Evolutionary conservation across 1,140 invertebrate species (phyloP).

Genomic region (Teleopsis dalmanni): DNA sequence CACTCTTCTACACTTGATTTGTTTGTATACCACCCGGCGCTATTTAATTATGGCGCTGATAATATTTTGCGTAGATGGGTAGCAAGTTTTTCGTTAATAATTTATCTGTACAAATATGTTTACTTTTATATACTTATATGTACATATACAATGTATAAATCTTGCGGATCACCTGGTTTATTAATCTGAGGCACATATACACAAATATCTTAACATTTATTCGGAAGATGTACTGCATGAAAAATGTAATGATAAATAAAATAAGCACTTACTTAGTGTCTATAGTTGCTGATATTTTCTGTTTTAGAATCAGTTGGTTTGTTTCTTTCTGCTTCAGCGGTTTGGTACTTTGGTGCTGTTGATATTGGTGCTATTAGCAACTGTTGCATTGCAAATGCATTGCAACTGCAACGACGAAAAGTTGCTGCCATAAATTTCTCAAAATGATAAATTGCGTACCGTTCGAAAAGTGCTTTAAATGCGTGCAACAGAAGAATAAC

Average conservation of each 20-base stretch:
- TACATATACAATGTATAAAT: no score
- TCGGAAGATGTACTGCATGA: no score
- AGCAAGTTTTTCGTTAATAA: constrained; percentile 38
- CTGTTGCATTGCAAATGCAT: not conserved
- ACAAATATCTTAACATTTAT: no score
- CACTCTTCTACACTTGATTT: constrained; percentile 14
- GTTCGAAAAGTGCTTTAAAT: constrained; percentile 12
- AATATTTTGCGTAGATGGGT: constrained; percentile 41
- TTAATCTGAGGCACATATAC: no score
- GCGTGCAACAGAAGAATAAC: constrained; percentile 7
- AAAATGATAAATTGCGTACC: constrained; percentile 15
- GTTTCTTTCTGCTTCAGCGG: no score
- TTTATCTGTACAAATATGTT: not conserved
- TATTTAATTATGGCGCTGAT: constrained; percentile 45
- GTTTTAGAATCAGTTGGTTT: no score
- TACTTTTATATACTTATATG: no score
- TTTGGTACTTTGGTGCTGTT: not conserved
- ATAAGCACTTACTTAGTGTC: no score
- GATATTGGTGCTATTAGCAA: not conserved
- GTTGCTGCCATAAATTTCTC: constrained; percentile 14
- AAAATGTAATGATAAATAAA: no score
- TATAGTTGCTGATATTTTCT: no score
- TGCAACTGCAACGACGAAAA: not conserved
- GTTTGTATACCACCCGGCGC: constrained; percentile 31
- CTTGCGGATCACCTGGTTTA: no score